Evolutionary conservation across 2,797 vertebrate species (phyloP).

Genomic region (Streptopelia turtur): DNA sequence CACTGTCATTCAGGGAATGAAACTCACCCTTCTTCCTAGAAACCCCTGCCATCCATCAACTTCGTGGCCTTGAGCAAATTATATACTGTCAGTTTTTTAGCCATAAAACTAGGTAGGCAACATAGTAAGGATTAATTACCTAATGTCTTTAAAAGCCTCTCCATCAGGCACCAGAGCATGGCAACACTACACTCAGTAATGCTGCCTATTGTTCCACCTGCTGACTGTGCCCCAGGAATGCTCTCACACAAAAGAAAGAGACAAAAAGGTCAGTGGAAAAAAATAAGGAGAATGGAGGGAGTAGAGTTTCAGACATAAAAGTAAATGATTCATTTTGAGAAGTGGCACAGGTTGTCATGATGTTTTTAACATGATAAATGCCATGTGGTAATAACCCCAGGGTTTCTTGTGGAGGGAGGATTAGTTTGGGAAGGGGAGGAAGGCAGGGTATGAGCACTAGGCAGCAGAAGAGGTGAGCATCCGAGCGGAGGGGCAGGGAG

Average conservation of each 20-base stretch:
- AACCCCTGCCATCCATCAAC: not conserved
- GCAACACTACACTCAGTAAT: not conserved
- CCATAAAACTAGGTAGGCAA: not conserved
- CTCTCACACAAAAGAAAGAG: not conserved
- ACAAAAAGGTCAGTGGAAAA: not conserved
- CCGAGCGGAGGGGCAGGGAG: fast-evolving
- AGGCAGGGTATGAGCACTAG: not conserved
- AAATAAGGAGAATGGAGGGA: not conserved
- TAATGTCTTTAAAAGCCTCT: not conserved
- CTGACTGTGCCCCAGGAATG: not conserved
- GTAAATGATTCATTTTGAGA: not conserved
- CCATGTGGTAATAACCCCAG: not conserved
- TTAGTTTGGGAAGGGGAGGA: not conserved
- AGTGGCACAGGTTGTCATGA: not conserved
- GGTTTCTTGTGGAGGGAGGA: not conserved
- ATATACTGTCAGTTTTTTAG: not conserved
- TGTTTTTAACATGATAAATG: not conserved
- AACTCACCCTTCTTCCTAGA: not conserved
- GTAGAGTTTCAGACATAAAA: not conserved
- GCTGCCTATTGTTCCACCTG: not conserved
- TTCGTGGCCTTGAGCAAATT: not conserved
- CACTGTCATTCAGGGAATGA: not conserved
- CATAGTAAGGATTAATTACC: not conserved
- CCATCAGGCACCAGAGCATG: not conserved
- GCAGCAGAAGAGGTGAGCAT: not conserved